phyloP scores from a whole-genome alignment of 2,888 invertebrate species.

The Sinhomidia bicolor region DNA sequence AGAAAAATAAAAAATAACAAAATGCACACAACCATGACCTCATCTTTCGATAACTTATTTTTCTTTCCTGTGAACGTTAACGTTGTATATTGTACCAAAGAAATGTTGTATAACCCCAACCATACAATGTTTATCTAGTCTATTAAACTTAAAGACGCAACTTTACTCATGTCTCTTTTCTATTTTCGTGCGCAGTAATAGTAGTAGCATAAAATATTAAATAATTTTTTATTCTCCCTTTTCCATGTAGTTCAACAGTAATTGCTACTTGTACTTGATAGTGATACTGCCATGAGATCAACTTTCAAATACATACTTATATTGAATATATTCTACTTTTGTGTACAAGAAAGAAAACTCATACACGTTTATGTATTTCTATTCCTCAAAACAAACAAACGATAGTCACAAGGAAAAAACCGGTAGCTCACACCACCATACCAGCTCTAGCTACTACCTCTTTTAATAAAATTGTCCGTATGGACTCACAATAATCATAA shows the following conservation, averaged over 20 bases:
- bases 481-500: constrained; percentile 27
- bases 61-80: too few relatives aligned
- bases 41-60: too few relatives aligned
- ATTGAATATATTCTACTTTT: neutral
- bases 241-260: neutral
- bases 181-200: neutral
- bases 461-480: neutral
- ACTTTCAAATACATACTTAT: neutral
- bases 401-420: neutral
- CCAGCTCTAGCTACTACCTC: neutral
- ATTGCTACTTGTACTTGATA: neutral
- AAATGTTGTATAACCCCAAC: neutral
- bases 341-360: neutral
- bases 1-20: neutral
- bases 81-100: too few relatives aligned
- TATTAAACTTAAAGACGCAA: neutral
- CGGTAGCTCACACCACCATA: neutral
- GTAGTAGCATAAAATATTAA: neutral
- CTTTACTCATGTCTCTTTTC: neutral
- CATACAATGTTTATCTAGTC: neutral
- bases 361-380: constrained; percentile 6
- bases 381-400: constrained; percentile 8
- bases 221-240: neutral
- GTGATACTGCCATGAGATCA: neutral
- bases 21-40: neutral